Evolutionary conservation across 2,888 invertebrate genomes (phyloP).

Genomic region (Amaurobius ferox): DNA sequence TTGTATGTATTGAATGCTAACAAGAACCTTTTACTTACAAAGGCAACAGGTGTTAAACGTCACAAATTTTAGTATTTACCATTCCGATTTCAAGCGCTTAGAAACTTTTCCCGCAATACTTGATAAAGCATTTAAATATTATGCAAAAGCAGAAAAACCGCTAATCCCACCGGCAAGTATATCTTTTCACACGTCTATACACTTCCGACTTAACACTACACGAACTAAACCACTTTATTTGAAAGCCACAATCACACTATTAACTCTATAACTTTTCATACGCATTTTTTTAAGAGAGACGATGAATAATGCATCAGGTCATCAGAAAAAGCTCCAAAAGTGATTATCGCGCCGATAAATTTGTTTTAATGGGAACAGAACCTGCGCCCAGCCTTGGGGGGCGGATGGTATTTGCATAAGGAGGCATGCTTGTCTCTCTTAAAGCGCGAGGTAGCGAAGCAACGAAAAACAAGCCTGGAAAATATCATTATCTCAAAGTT

Average conservation of each 20-base stretch:
- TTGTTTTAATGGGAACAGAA: constrained; percentile 37
- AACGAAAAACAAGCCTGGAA: background rate
- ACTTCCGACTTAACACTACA: too few species aligned
- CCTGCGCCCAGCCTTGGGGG: background rate
- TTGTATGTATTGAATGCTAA: too few species aligned
- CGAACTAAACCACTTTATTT: too few species aligned
- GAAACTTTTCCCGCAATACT: too few species aligned
- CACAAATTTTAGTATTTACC: too few species aligned
- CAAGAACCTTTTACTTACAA: too few species aligned
- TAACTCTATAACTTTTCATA: constrained; percentile 7
- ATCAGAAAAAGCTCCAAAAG: constrained; percentile 59
- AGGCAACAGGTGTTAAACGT: too few species aligned
- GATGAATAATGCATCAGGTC: constrained; percentile 51
- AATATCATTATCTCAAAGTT: background rate
- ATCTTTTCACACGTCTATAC: too few species aligned
- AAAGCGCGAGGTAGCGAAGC: background rate
- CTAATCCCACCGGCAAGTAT: too few species aligned
- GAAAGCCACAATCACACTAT: background rate
- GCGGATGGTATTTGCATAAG: background rate
- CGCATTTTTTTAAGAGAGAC: constrained; percentile 14
- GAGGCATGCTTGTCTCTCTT: background rate
- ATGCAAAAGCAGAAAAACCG: too few species aligned
- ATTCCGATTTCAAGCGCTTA: too few species aligned
- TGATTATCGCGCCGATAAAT: constrained; percentile 53
- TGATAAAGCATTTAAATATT: too few species aligned